Base-by-base conservation (phyloP, 2,888 invertebrate genomes). In the Himalopsyche japonica region DNA sequence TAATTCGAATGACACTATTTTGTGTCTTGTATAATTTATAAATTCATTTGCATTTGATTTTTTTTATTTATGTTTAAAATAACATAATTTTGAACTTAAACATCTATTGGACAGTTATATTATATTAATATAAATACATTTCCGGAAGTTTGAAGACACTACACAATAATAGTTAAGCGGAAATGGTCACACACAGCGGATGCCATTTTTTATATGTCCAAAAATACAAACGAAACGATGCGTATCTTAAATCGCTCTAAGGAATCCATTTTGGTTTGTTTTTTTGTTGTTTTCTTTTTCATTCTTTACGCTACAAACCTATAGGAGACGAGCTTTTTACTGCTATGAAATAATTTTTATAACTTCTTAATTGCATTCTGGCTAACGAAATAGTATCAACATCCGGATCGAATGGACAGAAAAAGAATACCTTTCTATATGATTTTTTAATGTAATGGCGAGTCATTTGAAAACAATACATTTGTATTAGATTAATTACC, bases 211-310 rank as follows among this genome's bases (percentile, higher is more conserved):
- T 79, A 47, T 32, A 79, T 47, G 48, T 47, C 30, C 37, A 47
- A 48, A 30, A 48, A 70, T 30, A 70, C 70, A 70, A 70, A 27
- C 47, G 79, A 30, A 79, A 47, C 48, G 27, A 48, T 30, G 48
- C 77, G 47, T 70, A 70, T 27, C 47, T 79, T n/a, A 48, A 47
- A 79, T 43, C 48, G 79, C 24, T 79, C 24, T 15, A 48, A 48
- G 49, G 79, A 79, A 79, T 79, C 47, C 79, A 79, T 48, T 79
- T 79, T 48, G 79, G 27, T 77, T 70, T 77, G 77, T 76, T 20
- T 57, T 57, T 57, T 57, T 57, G 49, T 76, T 32, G 32, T n/a
- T 77, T 77, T 77, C 10, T n/a, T n/a, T n/a, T n/a, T 77, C 34
- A n/a, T 77, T 77, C 18, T 37, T 43, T 34, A 1, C n/a, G n/a